Percentiles rank a stretch among this genome's conserved stretches.
These are phyloP conservation scores for Ianthella basta DNA, from an alignment of 37 sponge, comb jelly and placozoan genomes.

Conservation along the genomic window DNA sequence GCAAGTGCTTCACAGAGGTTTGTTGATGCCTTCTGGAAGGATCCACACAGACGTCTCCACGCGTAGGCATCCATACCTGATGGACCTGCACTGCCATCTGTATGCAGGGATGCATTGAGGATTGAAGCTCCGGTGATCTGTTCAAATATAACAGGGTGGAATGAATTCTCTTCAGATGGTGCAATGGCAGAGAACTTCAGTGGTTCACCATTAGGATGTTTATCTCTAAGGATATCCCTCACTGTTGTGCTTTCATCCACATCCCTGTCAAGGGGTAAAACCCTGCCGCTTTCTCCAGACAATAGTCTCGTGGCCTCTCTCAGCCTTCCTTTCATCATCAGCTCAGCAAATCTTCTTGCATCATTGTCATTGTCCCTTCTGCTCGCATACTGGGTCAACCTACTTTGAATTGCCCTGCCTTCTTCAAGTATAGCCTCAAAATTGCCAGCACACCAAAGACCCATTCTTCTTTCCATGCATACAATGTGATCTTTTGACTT, in stretches of 20 bases:
- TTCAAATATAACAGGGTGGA: slow-evolving; percentile 17
- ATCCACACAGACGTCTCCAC: not conserved
- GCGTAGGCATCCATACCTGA: not conserved
- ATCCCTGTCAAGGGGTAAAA: not conserved
- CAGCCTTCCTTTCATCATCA: slow-evolving; percentile 17
- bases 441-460: not conserved
- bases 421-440: not conserved
- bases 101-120: not conserved
- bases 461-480: not conserved
- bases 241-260: not conserved
- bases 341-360: not conserved
- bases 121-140: not conserved
- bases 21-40: not conserved
- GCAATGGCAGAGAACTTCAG: not conserved
- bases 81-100: slow-evolving; percentile 8
- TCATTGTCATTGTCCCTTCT: not conserved
- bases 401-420: not conserved
- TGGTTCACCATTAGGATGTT: not conserved
- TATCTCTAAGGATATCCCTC: not conserved
- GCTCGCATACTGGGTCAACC: not conserved
- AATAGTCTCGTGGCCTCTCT: slow-evolving; percentile 14
- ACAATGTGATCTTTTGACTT: slow-evolving; percentile 6
- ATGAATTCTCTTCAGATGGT: not conserved
- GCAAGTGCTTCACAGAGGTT: slow-evolving; percentile 4
- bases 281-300: not conserved